Conservation (phyloP, 2,113 vertebrate genomes). For the Ailuropoda melanoleuca region DNA sequence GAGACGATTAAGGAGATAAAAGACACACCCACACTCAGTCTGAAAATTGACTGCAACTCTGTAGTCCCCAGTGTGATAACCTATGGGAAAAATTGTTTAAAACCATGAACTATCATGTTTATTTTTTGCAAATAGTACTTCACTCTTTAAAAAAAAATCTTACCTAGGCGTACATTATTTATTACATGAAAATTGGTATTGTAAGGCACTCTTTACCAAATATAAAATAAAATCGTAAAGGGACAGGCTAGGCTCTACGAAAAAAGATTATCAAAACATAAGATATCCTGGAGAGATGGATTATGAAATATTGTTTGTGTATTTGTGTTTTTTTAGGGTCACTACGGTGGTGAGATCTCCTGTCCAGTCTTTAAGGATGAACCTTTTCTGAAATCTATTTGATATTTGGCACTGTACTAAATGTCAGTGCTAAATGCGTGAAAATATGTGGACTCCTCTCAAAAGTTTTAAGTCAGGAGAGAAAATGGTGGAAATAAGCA, state of each 20-base stretch:
- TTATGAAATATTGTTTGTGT: not conserved
- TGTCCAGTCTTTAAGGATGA: not conserved
- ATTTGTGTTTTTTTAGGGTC: not conserved
- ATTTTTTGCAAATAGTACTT: not conserved
- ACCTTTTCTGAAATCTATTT: not conserved
- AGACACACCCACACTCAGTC: rapidly evolving
- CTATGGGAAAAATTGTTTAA: not conserved
- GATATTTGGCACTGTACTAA: not conserved
- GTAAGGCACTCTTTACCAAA: not conserved
- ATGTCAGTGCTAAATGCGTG: not conserved
- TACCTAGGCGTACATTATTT: not conserved
- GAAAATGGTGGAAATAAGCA: not conserved
- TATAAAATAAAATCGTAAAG: not conserved
- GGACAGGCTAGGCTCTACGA: not conserved
- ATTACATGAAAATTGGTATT: not conserved
- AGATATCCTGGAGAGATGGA: not conserved
- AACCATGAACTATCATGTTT: not conserved
- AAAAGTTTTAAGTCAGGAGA: not conserved
- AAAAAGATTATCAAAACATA: not conserved
- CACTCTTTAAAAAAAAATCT: not conserved
- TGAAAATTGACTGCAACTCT: not conserved
- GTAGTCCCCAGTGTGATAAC: not conserved
- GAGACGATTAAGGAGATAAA: not conserved
- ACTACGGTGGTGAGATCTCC: not conserved
- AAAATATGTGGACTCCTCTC: not conserved